Evolutionary conservation across 2,113 vertebrate species (phyloP), one percentile per base, ranked within the genome.

Genomic region (Phalacrocorax carbo): DNA sequence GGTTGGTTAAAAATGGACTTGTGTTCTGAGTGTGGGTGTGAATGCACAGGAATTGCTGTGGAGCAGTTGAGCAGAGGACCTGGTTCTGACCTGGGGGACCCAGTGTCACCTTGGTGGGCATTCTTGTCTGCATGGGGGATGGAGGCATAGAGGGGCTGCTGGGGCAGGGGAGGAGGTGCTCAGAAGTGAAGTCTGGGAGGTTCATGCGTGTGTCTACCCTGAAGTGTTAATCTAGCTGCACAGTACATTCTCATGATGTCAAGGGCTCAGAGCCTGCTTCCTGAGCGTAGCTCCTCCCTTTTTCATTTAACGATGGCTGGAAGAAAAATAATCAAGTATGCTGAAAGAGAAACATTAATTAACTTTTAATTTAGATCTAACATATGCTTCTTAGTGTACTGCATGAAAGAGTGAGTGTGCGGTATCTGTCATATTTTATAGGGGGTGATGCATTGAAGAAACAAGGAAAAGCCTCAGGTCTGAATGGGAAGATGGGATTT

Each of bases 361-460:
- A 97, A 95, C 84, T 94, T 95, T 96, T 89, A 94, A 93, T 96
- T 97, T 95, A 94, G 88, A 71, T 90, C 72, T 93, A 87, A 87
- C 1, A 30, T 93, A 46, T 82, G 66, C 93, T 85, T 16, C 78
- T 92, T 68, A 55, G 82, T 52, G 61, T 65, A 48, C 55, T 94
- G 94, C 92, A 82, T 88, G 80, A 82, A 90, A 66, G 76, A 91
- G 52, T 22, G 69, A 85, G 75, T 52, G 68, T 94, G 71, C 0
- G 0, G 51, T 80, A 51, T 96, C 90, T 94, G 88, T 96, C 90
- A 60, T 54, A 71, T 85, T 94, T 25, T 66, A 70, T 81, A 65
- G 86, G 62, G 86, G 62, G n/a, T 81, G 84, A 94, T 93, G 55
- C 79, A 30, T 46, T 73, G 84, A 85, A 86, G 82, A 93, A 94